Evolutionary conservation across 2,888 invertebrate species (phyloP).

Genomic region (Ferdinandea cuprea): DNA sequence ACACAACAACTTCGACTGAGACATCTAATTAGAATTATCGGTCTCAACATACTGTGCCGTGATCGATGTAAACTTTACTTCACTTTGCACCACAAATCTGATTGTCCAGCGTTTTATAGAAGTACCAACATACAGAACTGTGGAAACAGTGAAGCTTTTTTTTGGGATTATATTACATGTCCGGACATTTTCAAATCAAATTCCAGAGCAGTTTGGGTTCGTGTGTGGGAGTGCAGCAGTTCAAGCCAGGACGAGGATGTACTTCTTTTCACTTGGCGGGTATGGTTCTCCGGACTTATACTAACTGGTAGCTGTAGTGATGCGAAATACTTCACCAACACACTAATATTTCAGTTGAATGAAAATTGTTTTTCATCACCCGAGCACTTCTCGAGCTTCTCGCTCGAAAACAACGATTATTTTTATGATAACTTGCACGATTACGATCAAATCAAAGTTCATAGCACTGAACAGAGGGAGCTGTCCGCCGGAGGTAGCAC

Average conservation of each 20-base stretch:
- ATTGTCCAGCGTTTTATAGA: constrained; percentile 93
- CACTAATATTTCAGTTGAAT: constrained; percentile 93
- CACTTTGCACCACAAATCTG: constrained; percentile 90
- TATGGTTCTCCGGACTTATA: constrained; percentile 92
- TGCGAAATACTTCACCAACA: constrained; percentile 80
- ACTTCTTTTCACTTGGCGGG: constrained; percentile 91
- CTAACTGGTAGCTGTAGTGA: constrained; percentile 82
- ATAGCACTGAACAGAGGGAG: constrained; percentile 40
- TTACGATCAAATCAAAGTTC: constrained; percentile 50
- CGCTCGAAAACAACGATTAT: constrained; percentile 49
- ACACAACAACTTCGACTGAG: constrained; percentile 93
- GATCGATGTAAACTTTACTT: constrained; percentile 87
- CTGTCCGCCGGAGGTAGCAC: constrained; percentile 14
- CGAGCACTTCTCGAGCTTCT: constrained; percentile 79
- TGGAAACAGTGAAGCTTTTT: constrained; percentile 85
- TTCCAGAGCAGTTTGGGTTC: constrained; percentile 81
- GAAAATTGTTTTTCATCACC: constrained; percentile 92
- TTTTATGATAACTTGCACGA: constrained; percentile 43
- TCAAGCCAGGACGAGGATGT: constrained; percentile 82
- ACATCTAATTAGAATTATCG: constrained; percentile 90
- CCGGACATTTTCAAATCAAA: constrained; percentile 85
- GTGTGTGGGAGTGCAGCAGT: constrained; percentile 79
- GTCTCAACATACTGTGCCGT: constrained; percentile 84
- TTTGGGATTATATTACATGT: constrained; percentile 92
- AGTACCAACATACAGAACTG: constrained; percentile 82